A percentile compares a stretch with the other conserved stretches of the same genome.
Conservation (phyloP, 2,797 vertebrate species). For the Notoglanidium macrostoma region DNA sequence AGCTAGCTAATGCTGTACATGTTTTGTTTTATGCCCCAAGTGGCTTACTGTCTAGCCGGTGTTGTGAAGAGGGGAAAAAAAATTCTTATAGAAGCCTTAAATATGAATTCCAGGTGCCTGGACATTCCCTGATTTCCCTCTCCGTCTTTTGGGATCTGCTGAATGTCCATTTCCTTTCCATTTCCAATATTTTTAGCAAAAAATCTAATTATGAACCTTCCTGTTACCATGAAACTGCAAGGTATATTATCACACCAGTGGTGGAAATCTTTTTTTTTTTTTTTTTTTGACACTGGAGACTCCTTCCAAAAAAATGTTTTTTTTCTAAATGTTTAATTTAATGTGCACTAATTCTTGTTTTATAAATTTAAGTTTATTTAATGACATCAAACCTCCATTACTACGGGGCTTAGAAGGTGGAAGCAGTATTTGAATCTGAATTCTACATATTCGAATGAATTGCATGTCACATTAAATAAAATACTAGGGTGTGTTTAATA, state of each 20-base stretch:
- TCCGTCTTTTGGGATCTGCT: conserved; percentile 13
- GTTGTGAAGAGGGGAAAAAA: background rate
- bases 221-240: background rate
- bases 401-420: background rate
- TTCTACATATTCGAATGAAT: too few relatives aligned
- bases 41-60: background rate
- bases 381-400: background rate
- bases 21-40: background rate
- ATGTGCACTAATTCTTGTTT: background rate
- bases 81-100: background rate
- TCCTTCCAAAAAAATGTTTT: too few relatives aligned
- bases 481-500: too few relatives aligned
- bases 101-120: conserved; percentile 39
- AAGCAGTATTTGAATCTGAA: background rate
- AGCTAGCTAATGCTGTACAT: background rate
- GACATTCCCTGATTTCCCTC: background rate
- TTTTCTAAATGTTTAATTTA: too few relatives aligned
- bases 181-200: background rate
- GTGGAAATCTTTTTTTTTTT: too few relatives aligned
- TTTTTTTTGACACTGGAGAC: background rate
- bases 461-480: too few relatives aligned
- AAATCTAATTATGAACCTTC: background rate
- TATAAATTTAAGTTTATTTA: background rate
- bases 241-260: background rate
- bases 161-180: conserved; percentile 25